Evolutionary conservation across 2,113 vertebrate genomes (phyloP).

Genomic region (Tetrao urogallus): DNA sequence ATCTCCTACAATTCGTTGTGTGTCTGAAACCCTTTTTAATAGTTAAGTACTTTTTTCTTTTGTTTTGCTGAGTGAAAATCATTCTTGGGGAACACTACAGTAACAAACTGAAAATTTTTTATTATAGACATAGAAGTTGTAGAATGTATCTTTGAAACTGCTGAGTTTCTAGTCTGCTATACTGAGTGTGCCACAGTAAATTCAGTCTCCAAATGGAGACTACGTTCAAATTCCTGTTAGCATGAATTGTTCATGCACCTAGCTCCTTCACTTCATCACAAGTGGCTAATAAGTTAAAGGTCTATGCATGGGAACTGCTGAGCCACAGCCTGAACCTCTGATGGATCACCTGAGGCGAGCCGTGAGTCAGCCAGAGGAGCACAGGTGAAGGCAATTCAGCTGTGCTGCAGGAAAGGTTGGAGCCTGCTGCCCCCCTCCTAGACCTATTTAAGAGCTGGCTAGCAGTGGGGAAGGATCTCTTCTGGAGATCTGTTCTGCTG

Average conservation of each 20-base stretch:
- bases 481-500: no score
- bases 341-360: no score
- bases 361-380: no score
- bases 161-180: background rate
- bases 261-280: background rate
- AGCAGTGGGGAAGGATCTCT: no score
- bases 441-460: no score
- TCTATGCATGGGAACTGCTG: background rate
- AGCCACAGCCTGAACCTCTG: no score
- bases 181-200: background rate
- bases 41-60: fast-evolving
- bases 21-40: background rate
- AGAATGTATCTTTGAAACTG: background rate
- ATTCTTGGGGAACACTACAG: background rate
- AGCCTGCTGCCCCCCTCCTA: no score
- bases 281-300: background rate
- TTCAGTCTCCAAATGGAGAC: background rate
- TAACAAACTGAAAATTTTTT: background rate
- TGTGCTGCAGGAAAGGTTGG: no score
- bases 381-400: no score
- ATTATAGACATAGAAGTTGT: background rate
- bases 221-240: background rate
- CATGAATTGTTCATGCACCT: background rate
- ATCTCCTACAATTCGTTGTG: background rate
- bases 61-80: background rate